Evolutionary conservation across 2,113 vertebrate species (phyloP).

Genomic region (Zosterops hypoxanthus): DNA sequence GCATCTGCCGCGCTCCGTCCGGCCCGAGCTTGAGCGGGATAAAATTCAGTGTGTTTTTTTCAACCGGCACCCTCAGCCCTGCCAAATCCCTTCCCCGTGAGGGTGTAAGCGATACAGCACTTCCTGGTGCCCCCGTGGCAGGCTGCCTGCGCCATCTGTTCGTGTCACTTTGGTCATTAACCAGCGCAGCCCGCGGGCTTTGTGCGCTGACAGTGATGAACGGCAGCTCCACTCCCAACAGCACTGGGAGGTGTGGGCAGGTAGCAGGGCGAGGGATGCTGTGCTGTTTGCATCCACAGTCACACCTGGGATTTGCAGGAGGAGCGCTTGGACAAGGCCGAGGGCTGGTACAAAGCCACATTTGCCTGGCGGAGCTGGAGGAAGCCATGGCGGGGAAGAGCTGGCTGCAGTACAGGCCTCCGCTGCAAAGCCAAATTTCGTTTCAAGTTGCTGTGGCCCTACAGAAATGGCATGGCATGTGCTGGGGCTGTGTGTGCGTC

Average conservation of each 20-base stretch:
- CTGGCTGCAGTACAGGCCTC: background rate
- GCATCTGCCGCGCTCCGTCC: background rate
- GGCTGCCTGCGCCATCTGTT: conserved; percentile 7
- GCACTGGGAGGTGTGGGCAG: background rate
- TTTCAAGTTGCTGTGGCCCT: background rate
- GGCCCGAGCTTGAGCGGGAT: background rate
- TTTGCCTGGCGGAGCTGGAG: background rate
- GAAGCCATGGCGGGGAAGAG: background rate
- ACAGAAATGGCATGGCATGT: conserved; percentile 41
- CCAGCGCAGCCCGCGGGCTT: background rate
- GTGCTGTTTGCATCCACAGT: rapidly evolving
- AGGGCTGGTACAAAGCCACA: rapidly evolving
- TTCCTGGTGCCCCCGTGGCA: background rate
- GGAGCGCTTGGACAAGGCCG: rapidly evolving
- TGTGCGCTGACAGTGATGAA: background rate
- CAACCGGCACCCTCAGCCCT: background rate
- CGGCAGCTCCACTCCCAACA: background rate
- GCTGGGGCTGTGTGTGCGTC: background rate
- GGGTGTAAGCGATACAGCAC: background rate
- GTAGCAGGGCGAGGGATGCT: background rate
- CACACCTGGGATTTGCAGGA: background rate
- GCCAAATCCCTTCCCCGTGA: background rate
- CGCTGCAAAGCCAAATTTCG: background rate
- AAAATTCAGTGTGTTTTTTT: background rate
- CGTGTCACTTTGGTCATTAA: background rate